Conservation (phyloP, 2,113 vertebrate genomes). For the Dipodomys stephensi region DNA sequence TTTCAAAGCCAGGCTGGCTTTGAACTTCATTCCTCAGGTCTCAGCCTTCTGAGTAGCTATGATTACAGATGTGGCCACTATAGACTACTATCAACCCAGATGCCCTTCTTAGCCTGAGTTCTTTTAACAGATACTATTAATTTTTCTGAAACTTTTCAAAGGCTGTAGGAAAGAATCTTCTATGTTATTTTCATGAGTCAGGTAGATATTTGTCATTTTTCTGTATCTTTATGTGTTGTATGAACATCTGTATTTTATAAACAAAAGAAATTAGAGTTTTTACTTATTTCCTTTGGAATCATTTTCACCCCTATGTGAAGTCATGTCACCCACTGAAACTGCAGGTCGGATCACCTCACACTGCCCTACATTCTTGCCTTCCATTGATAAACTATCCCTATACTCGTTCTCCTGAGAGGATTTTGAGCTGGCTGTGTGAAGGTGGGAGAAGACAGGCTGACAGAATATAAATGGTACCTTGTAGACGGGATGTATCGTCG, state of each 20-base stretch:
- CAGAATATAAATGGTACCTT: conserved; percentile 82
- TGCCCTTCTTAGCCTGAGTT: background rate
- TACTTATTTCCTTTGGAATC: background rate
- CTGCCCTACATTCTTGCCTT: too few species aligned
- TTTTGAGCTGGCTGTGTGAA: background rate
- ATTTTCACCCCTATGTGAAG: background rate
- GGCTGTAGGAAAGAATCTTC: too few species aligned
- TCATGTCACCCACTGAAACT: background rate
- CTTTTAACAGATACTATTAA: background rate
- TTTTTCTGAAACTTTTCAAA: background rate
- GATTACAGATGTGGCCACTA: too few species aligned
- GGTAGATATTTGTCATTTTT: too few species aligned
- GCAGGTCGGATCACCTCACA: too few species aligned
- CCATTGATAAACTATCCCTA: background rate
- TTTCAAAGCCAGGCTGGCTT: too few species aligned
- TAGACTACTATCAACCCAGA: background rate
- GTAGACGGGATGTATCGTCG: conserved; percentile 88
- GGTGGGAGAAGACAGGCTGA: background rate
- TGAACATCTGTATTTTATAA: too few species aligned
- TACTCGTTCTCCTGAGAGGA: background rate
- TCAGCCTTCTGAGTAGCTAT: too few species aligned
- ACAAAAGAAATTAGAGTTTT: too few species aligned
- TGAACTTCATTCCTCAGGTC: too few species aligned
- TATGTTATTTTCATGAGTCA: background rate
- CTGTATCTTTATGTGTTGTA: too few species aligned